Conservation (phyloP, 1,140 invertebrate genomes). For the Leptestheria dahalacensis region DNA sequence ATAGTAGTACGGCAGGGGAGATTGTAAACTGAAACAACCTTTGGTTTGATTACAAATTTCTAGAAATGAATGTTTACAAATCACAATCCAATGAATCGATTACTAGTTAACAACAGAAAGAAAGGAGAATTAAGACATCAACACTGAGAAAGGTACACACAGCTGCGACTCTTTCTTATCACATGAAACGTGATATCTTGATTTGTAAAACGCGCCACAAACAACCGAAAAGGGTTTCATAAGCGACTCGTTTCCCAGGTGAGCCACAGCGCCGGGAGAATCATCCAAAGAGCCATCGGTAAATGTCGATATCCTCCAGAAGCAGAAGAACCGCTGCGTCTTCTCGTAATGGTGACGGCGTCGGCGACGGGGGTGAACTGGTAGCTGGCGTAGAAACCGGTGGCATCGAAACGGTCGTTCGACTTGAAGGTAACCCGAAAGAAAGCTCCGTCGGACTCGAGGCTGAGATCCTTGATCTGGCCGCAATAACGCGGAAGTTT, state of each 20-base stretch:
- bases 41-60: too few relatives aligned
- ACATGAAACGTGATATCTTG: too few relatives aligned
- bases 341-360: slow-evolving; percentile 13
- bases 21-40: too few relatives aligned
- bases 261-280: neutral
- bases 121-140: too few relatives aligned
- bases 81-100: too few relatives aligned
- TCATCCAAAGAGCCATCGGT: neutral
- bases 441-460: slow-evolving; percentile 78
- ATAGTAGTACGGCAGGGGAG: too few relatives aligned
- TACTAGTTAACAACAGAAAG: too few relatives aligned
- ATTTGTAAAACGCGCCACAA: too few relatives aligned
- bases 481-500: slow-evolving; percentile 78
- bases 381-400: slow-evolving; percentile 83
- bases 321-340: neutral
- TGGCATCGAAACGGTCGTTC: slow-evolving; percentile 80
- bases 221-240: too few relatives aligned
- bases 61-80: too few relatives aligned
- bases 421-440: slow-evolving; percentile 87
- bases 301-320: neutral
- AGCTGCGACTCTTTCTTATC: too few relatives aligned
- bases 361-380: slow-evolving; percentile 40
- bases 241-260: neutral
- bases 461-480: slow-evolving; percentile 53
- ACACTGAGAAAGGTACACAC: too few relatives aligned